These are phyloP conservation scores for Cephus pygmeus DNA, from an alignment of 2,888 invertebrate genomes.

Conservation along the genomic window DNA sequence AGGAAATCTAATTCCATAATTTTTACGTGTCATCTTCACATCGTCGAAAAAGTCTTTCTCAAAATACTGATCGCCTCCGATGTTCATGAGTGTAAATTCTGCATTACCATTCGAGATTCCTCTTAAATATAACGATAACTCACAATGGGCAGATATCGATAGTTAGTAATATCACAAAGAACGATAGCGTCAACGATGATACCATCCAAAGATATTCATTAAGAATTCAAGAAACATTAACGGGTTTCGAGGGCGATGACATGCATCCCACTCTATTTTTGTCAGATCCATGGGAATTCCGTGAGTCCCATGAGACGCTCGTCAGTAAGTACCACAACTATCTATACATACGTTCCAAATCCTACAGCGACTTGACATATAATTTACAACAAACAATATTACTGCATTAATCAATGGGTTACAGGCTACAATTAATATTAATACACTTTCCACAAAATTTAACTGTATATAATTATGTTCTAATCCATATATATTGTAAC, in stretches of 20 bases:
- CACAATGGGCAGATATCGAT: not conserved
- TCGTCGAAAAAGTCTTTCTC: not conserved
- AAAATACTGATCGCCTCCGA: not conserved
- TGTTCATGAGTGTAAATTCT: not conserved
- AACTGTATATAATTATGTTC: not conserved
- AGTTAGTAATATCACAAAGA: not conserved
- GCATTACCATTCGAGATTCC: not conserved
- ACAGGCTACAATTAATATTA: not conserved
- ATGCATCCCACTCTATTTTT: not conserved
- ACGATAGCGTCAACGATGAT: not conserved
- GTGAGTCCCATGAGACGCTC: not conserved
- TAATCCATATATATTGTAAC: not conserved
- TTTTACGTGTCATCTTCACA: no score
- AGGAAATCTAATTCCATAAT: not conserved
- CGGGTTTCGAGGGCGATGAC: not conserved
- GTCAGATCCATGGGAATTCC: not conserved
- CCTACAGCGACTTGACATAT: not conserved
- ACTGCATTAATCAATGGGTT: not conserved
- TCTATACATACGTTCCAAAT: not conserved
- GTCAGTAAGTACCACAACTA: not conserved
- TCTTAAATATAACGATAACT: not conserved
- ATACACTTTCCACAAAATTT: not conserved
- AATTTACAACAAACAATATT: not conserved
- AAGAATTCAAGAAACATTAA: not conserved
- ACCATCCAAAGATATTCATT: not conserved